Evolutionary conservation across 2,113 vertebrate genomes (phyloP), one percentile per base, ranked within the genome.

Genomic region (Bettongia penicillata): DNA sequence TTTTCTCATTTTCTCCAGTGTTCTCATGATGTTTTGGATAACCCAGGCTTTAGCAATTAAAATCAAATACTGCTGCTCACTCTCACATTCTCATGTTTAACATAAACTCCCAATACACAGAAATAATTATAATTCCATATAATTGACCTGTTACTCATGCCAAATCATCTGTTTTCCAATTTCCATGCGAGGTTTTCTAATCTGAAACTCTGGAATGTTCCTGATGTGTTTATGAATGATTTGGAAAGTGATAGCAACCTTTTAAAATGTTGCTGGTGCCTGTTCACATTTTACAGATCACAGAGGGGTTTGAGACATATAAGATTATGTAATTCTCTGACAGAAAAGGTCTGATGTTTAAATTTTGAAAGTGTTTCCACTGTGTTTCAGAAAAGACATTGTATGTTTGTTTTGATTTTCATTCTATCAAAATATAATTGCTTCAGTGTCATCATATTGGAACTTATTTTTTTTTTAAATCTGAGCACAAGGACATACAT

Each of bases 11-110:
- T 97, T 96, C 93, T 97, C 92, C 91, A 55, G 93, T 95, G 89
- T 96, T 95, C 91, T 96, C 94, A n/a, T 91, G 92, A 90, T 97
- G 95, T 96, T 98, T 97, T 96, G 52, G 90, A 94, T 95, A 97
- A 96, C 84, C 91, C 91, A 95, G 9, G 57, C 91, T 96, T 52
- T 49, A 93, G 53, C 90, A 97, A 92, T 97, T 98, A 96, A 95
- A 97, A 96, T 97, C 91, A 97, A 96, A 94, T 95, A 93, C 0
- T 53, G 57, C 93, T 91, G 94, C 91, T 96, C 31, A 48, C 43
- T 53, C 55, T 96, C 96, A 96, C 84, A 93, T 95, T 96, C 90
- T 97, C 68, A 50, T 97, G 89, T 97, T 97, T 97, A 95, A 95
- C 93, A 97, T 96, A 96, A 95, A 98, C 93, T 93, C 91, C 57